Percentiles rank a stretch among this genome's conserved stretches.
These are phyloP conservation scores for Protophormia terraenovae DNA, from an alignment of 2,888 invertebrate species.

Conservation along the genomic window DNA sequence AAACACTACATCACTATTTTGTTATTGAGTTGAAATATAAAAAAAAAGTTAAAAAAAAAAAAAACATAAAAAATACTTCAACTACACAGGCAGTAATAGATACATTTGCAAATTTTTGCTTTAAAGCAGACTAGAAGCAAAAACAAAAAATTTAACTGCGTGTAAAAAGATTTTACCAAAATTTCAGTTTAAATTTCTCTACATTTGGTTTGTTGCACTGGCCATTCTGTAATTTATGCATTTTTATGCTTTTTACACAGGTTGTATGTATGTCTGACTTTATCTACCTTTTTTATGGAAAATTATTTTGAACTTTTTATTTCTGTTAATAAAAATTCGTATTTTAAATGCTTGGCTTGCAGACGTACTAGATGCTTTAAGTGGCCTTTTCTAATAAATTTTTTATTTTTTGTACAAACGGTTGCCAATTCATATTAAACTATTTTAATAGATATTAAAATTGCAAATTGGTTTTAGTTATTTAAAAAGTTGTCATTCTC, in stretches of 20 bases:
- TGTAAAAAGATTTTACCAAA: conserved; percentile 25
- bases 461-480: no score
- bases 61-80: conserved; percentile 14
- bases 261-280: neutral
- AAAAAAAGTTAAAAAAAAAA: conserved; percentile 5
- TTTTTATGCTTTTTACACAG: conserved; percentile 1
- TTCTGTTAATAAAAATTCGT: conserved; percentile 2
- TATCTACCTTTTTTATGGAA: conserved; percentile 24
- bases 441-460: neutral
- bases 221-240: conserved; percentile 40
- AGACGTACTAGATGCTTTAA: neutral
- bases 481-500: no score
- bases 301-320: conserved; percentile 31
- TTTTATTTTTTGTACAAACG: neutral
- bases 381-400: conserved; percentile 13
- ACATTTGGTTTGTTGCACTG: neutral
- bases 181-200: neutral
- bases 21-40: conserved; percentile 48
- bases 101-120: conserved; percentile 20
- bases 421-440: neutral
- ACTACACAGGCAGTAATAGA: conserved; percentile 32
- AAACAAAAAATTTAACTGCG: conserved; percentile 28
- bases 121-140: conserved; percentile 13
- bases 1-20: conserved; percentile 58
- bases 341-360: conserved; percentile 13